phyloP scores from a whole-genome alignment of 2,888 invertebrate genomes.

The Odontothrips loti region DNA sequence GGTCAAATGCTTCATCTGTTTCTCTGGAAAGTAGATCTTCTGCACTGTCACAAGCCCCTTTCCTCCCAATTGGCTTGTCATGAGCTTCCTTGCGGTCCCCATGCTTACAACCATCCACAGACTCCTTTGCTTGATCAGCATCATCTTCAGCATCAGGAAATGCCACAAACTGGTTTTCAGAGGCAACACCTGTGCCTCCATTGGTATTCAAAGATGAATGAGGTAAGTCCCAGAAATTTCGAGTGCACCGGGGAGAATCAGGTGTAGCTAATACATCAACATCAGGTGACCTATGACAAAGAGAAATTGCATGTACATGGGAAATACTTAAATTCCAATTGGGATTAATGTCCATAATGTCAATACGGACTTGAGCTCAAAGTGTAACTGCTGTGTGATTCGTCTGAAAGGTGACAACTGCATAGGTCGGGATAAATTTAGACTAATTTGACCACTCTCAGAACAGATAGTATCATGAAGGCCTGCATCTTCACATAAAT shows the following conservation, averaged over 20 bases:
- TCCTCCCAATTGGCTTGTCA: neutral
- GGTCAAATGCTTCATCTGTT: conserved; percentile 40
- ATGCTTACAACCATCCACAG: neutral
- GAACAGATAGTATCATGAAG: conserved; percentile 30
- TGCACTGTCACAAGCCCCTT: conserved; percentile 16
- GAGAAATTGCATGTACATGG: neutral
- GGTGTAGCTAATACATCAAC: conserved; percentile 67
- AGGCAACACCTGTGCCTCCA: neutral
- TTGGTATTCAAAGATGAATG: neutral
- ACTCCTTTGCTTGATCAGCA: conserved; percentile 38
- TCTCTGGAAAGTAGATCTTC: conserved; percentile 33
- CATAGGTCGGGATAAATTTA: conserved; percentile 26
- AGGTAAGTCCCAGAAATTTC: conserved; percentile 37
- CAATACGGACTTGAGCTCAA: conserved; percentile 54
- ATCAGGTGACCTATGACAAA: conserved; percentile 55
- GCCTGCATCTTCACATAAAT: conserved; percentile 33
- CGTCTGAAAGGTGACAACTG: conserved; percentile 69
- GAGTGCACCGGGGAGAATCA: conserved; percentile 52
- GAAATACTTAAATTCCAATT: neutral
- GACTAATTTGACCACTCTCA: conserved; percentile 28
- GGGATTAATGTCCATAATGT: too few relatives aligned
- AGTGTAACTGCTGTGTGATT: conserved; percentile 70
- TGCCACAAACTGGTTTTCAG: conserved; percentile 53
- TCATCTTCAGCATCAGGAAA: conserved; percentile 56
- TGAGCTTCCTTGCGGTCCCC: neutral